Evolutionary conservation across 2,113 vertebrate species (phyloP).

Genomic region (Montifringilla adamsi): DNA sequence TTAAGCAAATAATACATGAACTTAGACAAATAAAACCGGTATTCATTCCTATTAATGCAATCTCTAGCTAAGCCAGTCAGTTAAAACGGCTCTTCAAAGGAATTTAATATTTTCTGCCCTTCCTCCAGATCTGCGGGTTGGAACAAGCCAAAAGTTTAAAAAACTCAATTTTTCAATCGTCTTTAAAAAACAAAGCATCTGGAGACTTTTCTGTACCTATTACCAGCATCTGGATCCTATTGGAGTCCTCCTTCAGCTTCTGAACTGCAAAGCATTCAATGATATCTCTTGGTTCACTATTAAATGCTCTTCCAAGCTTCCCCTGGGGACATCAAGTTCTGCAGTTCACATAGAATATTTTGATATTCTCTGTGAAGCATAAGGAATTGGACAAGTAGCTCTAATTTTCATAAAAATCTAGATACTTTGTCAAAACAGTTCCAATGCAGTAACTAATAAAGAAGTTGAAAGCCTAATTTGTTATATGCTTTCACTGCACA

Average conservation of each 20-base stretch:
- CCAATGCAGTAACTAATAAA: background rate
- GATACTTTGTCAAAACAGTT: background rate
- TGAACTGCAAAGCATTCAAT: background rate
- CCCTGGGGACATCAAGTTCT: background rate
- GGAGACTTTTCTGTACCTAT: background rate
- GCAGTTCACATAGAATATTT: background rate
- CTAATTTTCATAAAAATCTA: background rate
- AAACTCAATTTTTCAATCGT: background rate
- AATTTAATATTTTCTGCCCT: background rate
- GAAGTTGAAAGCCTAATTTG: background rate
- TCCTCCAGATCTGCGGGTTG: background rate
- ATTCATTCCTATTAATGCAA: background rate
- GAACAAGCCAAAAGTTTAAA: background rate
- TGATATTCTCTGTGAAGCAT: background rate
- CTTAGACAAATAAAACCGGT: background rate
- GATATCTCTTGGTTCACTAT: background rate
- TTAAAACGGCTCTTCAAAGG: background rate
- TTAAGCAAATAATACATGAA: background rate
- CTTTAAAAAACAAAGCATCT: background rate
- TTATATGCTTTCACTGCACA: background rate
- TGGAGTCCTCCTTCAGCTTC: background rate
- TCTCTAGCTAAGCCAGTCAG: background rate
- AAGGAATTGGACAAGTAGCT: background rate
- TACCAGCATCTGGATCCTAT: background rate
- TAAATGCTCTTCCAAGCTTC: background rate